Evolutionary conservation across 2,888 invertebrate species (phyloP).

Genomic region (Xanthostigma xanthostigma): DNA sequence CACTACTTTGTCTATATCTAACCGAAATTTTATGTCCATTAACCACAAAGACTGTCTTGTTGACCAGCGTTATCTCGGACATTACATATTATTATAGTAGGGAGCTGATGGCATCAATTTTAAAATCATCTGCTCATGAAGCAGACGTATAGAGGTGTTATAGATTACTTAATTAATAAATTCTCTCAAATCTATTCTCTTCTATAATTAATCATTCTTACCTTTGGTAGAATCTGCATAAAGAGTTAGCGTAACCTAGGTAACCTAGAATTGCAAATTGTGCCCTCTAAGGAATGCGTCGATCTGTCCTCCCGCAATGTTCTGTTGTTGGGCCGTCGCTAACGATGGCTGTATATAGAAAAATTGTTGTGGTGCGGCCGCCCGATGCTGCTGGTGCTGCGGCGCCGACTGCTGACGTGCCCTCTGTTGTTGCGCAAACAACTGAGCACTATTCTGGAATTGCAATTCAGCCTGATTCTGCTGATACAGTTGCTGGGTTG

Average conservation of each 20-base stretch:
- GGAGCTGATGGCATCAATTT: too few relatives aligned
- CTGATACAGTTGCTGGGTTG: slow-evolving; percentile 47
- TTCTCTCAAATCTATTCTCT: too few relatives aligned
- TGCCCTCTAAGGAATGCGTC: slow-evolving; percentile 66
- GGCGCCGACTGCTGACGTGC: slow-evolving; percentile 26
- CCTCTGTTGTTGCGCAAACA: slow-evolving; percentile 29
- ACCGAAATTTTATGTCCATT: too few relatives aligned
- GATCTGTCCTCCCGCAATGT: slow-evolving; percentile 53
- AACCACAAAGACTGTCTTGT: too few relatives aligned
- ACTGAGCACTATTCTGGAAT: slow-evolving; percentile 37
- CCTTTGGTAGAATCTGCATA: neutral
- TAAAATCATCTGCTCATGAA: too few relatives aligned
- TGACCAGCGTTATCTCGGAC: too few relatives aligned
- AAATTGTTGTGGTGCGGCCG: slow-evolving; percentile 29
- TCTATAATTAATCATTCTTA: too few relatives aligned
- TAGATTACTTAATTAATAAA: too few relatives aligned
- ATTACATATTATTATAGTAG: too few relatives aligned
- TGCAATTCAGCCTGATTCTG: slow-evolving; percentile 51
- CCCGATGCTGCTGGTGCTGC: slow-evolving; percentile 9
- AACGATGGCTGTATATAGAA: slow-evolving; percentile 42
- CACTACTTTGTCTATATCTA: too few relatives aligned
- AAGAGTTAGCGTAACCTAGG: slow-evolving; percentile 14
- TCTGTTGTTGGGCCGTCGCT: slow-evolving; percentile 16
- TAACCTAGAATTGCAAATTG: slow-evolving; percentile 43
- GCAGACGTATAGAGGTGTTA: too few relatives aligned